Evolutionary conservation across 2,888 invertebrate species (phyloP).

Genomic region (Chromoteleia sp.): DNA sequence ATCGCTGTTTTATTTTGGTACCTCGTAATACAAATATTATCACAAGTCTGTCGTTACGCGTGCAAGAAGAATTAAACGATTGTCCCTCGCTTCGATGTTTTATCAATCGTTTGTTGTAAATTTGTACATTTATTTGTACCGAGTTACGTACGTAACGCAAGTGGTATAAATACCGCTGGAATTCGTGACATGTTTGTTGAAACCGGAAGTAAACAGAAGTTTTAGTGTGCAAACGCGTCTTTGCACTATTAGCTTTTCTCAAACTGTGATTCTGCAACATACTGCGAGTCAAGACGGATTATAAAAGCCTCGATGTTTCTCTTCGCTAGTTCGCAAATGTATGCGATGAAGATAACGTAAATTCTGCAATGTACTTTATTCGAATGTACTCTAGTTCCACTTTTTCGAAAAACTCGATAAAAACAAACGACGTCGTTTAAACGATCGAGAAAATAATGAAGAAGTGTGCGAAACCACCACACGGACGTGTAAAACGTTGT

Average conservation of each 20-base stretch:
- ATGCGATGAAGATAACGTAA: constrained; percentile 33
- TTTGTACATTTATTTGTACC: constrained; percentile 6
- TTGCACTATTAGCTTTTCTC: constrained; percentile 48
- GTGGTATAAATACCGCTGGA: constrained; percentile 41
- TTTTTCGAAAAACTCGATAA: not conserved
- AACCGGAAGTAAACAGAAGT: constrained; percentile 57
- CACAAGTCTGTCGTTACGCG: too few relatives aligned
- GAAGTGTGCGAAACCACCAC: too few relatives aligned
- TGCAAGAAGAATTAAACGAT: too few relatives aligned
- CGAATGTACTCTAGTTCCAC: constrained; percentile 2
- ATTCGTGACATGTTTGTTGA: constrained; percentile 49
- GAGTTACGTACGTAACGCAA: constrained; percentile 12
- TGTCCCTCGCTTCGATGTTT: too few relatives aligned
- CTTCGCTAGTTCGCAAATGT: constrained; percentile 20
- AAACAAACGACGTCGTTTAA: too few relatives aligned
- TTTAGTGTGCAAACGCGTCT: constrained; percentile 50
- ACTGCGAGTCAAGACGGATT: constrained; percentile 30
- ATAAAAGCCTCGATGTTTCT: constrained; percentile 41
- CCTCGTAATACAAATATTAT: too few relatives aligned
- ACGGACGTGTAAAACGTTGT: too few relatives aligned
- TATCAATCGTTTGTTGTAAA: constrained; percentile 2
- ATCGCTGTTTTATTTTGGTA: too few relatives aligned
- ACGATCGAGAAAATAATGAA: too few relatives aligned
- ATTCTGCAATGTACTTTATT: constrained; percentile 26
- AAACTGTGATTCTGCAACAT: constrained; percentile 27